These are phyloP conservation scores for Pelmatolapia mariae DNA, from an alignment of 2,113 vertebrate genomes.

Conservation along the genomic window DNA sequence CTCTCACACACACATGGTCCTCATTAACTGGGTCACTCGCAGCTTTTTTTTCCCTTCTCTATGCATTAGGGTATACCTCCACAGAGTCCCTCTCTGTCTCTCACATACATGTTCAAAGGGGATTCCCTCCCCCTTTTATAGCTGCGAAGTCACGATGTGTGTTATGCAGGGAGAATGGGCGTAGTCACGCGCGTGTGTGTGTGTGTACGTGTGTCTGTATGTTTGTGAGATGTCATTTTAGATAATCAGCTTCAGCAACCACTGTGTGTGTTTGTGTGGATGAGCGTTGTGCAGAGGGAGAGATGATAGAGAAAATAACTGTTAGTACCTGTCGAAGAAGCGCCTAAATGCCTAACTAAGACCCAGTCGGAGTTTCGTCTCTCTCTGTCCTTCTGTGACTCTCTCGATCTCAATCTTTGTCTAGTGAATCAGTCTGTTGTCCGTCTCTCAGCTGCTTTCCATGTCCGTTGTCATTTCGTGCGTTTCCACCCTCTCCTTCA, in stretches of 20 bases:
- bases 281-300: not conserved
- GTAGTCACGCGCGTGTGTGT: not conserved
- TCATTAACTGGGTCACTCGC: constrained; percentile 47
- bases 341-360: not conserved
- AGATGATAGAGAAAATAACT: not conserved
- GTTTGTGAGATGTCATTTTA: not conserved
- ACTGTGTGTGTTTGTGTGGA: not conserved
- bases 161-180: not conserved
- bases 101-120: constrained; percentile 36
- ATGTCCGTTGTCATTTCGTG: rapidly evolving
- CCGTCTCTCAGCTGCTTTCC: not conserved
- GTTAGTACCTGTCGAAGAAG: not conserved
- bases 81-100: not conserved
- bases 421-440: not conserved
- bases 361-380: not conserved
- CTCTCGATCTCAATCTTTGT: not conserved
- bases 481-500: not conserved
- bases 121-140: constrained; percentile 23
- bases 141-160: not conserved
- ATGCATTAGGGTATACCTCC: constrained; percentile 32
- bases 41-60: not conserved
- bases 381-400: not conserved
- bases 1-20: not conserved
- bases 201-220: not conserved
- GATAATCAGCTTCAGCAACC: not conserved